These are phyloP conservation scores for Euura saliciscinereae DNA, from an alignment of 1,140 invertebrate genomes.

Conservation along the genomic window DNA sequence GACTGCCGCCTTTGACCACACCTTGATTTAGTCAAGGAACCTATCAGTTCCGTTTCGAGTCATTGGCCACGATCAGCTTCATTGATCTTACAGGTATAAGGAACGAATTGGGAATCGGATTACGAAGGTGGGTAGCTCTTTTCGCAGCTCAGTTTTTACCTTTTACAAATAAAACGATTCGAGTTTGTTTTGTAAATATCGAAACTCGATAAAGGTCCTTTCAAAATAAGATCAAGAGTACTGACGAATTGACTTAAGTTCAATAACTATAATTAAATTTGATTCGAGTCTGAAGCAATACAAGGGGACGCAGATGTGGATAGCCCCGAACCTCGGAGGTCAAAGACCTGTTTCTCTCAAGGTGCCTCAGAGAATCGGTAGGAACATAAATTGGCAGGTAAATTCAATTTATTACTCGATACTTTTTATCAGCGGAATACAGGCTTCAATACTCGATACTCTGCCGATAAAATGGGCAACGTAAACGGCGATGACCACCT, in stretches of 20 bases:
- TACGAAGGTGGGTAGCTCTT: not conserved
- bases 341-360: not conserved
- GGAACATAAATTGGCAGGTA: not conserved
- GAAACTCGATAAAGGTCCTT: not conserved
- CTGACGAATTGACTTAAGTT: not conserved
- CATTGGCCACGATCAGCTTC: not conserved
- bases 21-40: not conserved
- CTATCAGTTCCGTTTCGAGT: not conserved
- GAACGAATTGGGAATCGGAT: not conserved
- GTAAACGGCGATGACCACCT: too few species aligned
- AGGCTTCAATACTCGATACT: too few species aligned
- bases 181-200: not conserved
- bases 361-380: not conserved
- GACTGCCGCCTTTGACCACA: not conserved
- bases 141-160: not conserved
- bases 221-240: not conserved
- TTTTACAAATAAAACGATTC: not conserved
- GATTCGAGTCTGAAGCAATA: not conserved
- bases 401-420: not conserved
- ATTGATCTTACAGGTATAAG: not conserved
- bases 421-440: too few species aligned
- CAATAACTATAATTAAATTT: constrained; percentile 6
- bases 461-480: too few species aligned
- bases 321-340: not conserved
- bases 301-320: not conserved